These are phyloP conservation scores for Gymnoscopelus microlampas DNA, from an alignment of 2,797 vertebrate species.

Conservation along the genomic window DNA sequence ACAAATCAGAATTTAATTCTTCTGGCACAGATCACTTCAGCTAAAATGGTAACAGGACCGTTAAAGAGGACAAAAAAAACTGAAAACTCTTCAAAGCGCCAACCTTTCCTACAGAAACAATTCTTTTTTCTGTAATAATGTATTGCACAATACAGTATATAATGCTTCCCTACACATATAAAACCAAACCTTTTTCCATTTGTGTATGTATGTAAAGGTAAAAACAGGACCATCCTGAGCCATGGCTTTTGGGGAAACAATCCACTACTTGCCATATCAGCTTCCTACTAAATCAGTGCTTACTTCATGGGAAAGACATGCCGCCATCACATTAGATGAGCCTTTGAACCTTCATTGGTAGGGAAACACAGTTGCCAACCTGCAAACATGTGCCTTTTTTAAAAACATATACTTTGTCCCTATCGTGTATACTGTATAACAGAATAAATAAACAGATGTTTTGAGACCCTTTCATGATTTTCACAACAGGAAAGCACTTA, in stretches of 20 bases:
- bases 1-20: conserved; percentile 84
- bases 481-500: conserved; percentile 68
- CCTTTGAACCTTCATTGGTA: conserved; percentile 59
- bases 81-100: conserved; percentile 76
- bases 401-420: conserved; percentile 65
- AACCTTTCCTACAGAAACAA: conserved; percentile 82
- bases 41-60: conserved; percentile 85
- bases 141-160: conserved; percentile 88
- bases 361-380: conserved; percentile 54
- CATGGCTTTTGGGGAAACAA: conserved; percentile 75
- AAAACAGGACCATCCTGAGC: conserved; percentile 76
- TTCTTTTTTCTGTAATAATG: conserved; percentile 81
- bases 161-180: conserved; percentile 81
- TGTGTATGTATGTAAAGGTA: conserved; percentile 70
- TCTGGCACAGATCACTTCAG: conserved; percentile 87
- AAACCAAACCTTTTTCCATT: conserved; percentile 77
- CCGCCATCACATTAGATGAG: conserved; percentile 59
- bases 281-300: conserved; percentile 61
- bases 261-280: conserved; percentile 68
- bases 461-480: conserved; percentile 58
- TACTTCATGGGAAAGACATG: conserved; percentile 70
- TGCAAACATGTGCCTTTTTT: conserved; percentile 63
- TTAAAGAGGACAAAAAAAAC: conserved; percentile 72
- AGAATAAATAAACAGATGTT: conserved; percentile 57
- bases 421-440: conserved; percentile 55